These are phyloP conservation scores for Physeter macrocephalus DNA, from an alignment of 2,113 vertebrate species.

Conservation along the genomic window DNA sequence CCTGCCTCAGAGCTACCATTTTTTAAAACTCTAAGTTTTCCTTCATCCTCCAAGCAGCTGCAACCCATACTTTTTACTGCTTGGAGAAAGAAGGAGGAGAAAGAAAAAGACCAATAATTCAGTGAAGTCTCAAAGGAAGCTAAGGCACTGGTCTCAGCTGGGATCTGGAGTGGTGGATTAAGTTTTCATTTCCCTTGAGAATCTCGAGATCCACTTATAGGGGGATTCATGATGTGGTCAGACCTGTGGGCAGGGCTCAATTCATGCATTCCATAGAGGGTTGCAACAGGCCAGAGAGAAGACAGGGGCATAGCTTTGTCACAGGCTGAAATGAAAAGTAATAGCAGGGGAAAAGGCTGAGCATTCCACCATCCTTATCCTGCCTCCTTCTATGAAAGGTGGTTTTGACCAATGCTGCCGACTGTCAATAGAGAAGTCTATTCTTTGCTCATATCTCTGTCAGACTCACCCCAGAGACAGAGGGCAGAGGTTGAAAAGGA, in stretches of 20 bases:
- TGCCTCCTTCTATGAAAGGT: slow-evolving; percentile 10
- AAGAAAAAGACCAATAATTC: background rate
- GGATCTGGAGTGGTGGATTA: background rate
- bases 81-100: background rate
- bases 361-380: background rate
- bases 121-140: slow-evolving; percentile 2
- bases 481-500: slow-evolving; percentile 1
- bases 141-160: background rate
- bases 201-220: background rate
- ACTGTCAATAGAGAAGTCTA: background rate
- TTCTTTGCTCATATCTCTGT: slow-evolving; percentile 7
- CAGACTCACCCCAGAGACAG: background rate
- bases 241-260: background rate
- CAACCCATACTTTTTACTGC: slow-evolving; percentile 18
- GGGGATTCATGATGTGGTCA: slow-evolving; percentile 9
- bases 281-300: background rate
- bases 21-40: slow-evolving; percentile 33
- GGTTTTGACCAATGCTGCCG: background rate
- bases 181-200: slow-evolving; percentile 34
- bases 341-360: slow-evolving; percentile 3
- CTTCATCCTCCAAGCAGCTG: slow-evolving; percentile 49
- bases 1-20: slow-evolving; percentile 62
- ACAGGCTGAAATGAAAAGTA: slow-evolving; percentile 37
- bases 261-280: background rate
- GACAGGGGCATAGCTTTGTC: background rate